phyloP scores from a whole-genome alignment of 2,888 invertebrate genomes.

The Mayetiola destructor region DNA sequence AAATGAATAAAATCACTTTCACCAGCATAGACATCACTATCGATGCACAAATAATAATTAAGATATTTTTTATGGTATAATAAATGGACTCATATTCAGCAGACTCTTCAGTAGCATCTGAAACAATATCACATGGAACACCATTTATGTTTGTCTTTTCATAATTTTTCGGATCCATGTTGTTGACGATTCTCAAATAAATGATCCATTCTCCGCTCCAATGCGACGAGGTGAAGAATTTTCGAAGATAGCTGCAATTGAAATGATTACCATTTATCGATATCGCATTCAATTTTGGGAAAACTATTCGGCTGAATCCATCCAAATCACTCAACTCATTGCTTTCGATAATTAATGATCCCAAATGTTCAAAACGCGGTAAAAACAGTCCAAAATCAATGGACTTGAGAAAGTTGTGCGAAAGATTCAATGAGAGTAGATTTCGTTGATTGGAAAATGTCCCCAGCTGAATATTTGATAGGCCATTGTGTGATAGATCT shows the following conservation, averaged over 20 bases:
- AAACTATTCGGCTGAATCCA: background rate
- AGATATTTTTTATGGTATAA: no score
- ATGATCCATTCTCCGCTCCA: no score
- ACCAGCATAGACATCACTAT: no score
- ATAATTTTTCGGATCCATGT: no score
- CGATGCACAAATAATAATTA: no score
- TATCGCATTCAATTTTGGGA: background rate
- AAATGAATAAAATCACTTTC: no score
- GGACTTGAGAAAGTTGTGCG: background rate
- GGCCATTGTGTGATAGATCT: background rate
- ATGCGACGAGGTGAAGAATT: no score
- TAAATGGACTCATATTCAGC: no score
- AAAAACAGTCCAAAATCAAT: background rate
- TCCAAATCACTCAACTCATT: background rate
- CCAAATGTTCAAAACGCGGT: background rate
- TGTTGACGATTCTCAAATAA: no score
- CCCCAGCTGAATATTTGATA: background rate
- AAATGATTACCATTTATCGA: conserved; percentile 20
- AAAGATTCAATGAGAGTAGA: background rate
- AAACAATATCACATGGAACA: no score
- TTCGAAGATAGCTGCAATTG: conserved; percentile 31
- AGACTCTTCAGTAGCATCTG: no score
- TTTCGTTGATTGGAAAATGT: background rate
- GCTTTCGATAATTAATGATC: background rate
- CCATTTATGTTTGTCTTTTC: no score